Conservation (phyloP, 2,113 vertebrate genomes). For the Erinaceus europaeus region DNA sequence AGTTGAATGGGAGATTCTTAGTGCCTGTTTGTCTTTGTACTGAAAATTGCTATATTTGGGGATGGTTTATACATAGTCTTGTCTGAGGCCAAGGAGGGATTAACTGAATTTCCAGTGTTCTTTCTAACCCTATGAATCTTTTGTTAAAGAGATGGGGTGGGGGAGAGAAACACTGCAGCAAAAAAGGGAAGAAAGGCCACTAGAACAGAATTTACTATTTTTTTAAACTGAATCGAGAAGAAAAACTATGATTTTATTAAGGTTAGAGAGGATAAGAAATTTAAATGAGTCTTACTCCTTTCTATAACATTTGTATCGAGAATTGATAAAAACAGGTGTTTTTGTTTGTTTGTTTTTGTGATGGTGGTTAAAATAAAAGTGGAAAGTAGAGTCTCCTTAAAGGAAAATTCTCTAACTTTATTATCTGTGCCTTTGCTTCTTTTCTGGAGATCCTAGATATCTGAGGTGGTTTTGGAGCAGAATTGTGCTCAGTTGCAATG, state of each 20-base stretch:
- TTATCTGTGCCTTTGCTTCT: constrained; percentile 7
- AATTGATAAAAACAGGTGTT: constrained; percentile 33
- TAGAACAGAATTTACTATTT: constrained; percentile 4
- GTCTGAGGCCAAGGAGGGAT: constrained; percentile 63
- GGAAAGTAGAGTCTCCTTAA: background rate
- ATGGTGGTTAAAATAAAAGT: background rate
- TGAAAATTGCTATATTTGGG: constrained; percentile 69
- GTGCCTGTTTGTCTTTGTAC: constrained; percentile 55
- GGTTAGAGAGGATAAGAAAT: constrained; percentile 34
- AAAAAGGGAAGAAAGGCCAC: background rate
- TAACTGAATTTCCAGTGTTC: constrained; percentile 67
- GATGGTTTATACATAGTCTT: constrained; percentile 65
- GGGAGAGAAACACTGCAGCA: background rate
- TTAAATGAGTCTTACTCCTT: constrained; percentile 41
- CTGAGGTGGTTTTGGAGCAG: constrained; percentile 14
- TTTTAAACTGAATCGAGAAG: constrained; percentile 29
- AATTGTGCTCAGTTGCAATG: constrained; percentile 25
- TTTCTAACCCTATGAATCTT: constrained; percentile 60
- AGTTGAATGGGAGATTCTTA: constrained; percentile 57
- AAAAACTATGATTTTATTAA: constrained; percentile 42
- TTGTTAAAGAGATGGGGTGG: constrained; percentile 53
- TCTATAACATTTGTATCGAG: background rate
- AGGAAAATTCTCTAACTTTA: constrained; percentile 13
- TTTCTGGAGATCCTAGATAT: constrained; percentile 17
- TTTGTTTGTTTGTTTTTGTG: no score